Conservation (phyloP, 92 coral and sea anemone species). For the Hydrozoanthus gracilis region DNA sequence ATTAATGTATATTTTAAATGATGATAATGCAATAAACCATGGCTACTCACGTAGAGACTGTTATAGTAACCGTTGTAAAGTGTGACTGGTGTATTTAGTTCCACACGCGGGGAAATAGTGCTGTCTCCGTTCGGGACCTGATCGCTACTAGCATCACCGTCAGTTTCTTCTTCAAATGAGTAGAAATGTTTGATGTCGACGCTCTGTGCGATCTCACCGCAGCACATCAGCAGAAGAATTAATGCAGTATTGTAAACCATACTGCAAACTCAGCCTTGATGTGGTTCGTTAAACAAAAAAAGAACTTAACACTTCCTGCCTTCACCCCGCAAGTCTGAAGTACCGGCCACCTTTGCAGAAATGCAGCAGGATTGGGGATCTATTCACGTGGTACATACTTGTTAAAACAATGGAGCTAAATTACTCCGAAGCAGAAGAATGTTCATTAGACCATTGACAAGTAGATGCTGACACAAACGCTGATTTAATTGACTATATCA, state of each 20-base stretch:
- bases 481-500: conserved; percentile 45
- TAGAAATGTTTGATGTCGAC: conserved; percentile 67
- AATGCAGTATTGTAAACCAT: conserved; percentile 35
- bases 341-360: conserved; percentile 14
- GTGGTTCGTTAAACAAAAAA: conserved; percentile 3
- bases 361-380: conserved; percentile 42
- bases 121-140: conserved; percentile 34
- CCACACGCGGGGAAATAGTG: conserved; percentile 50
- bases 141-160: neutral
- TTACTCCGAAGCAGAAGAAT: conserved; percentile 48
- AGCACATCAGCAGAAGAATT: conserved; percentile 46
- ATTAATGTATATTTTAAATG: conserved; percentile 6
- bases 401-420: conserved; percentile 40
- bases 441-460: conserved; percentile 45
- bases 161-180: conserved; percentile 64
- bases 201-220: conserved; percentile 45
- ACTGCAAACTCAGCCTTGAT: neutral
- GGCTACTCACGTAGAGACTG: conserved; percentile 65
- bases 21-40: neutral
- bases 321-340: conserved; percentile 14
- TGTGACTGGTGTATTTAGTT: conserved; percentile 54
- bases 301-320: neutral
- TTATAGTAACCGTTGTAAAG: conserved; percentile 62
- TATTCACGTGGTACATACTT: conserved; percentile 47
- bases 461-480: conserved; percentile 43